phyloP scores from a whole-genome alignment of 2,888 invertebrate species.

The Hydrotaea diabolus region DNA sequence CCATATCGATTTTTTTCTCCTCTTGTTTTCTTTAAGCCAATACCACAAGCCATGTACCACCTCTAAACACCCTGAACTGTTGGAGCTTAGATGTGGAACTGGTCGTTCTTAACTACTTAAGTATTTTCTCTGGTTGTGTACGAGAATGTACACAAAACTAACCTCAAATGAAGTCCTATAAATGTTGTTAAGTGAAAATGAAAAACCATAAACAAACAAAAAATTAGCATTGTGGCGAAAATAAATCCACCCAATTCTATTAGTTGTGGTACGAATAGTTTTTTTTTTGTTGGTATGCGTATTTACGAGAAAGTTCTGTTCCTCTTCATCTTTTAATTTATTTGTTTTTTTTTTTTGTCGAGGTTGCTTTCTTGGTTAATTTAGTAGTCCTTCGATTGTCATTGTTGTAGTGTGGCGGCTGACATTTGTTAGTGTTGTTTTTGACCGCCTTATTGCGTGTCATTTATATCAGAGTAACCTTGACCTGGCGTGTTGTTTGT shows the following conservation, averaged over 20 bases:
- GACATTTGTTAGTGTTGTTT: not conserved
- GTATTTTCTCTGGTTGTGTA: not conserved
- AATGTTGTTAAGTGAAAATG: slow-evolving; percentile 13
- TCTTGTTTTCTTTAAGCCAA: slow-evolving; percentile 36
- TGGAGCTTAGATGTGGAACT: not conserved
- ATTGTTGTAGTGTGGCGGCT: not conserved
- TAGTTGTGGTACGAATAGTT: no score
- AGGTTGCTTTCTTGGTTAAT: not conserved
- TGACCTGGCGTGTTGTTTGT: slow-evolving; percentile 14
- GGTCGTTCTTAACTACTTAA: not conserved
- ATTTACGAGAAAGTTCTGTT: no score
- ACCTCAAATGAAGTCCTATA: slow-evolving; percentile 58
- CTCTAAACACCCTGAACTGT: not conserved
- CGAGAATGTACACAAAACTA: not conserved
- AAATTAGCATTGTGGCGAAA: no score
- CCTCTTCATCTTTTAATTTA: no score
- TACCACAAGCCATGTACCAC: not conserved
- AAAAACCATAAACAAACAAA: no score
- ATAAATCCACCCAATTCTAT: no score
- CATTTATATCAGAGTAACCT: slow-evolving; percentile 32
- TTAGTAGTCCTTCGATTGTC: not conserved
- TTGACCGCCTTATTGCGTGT: slow-evolving; percentile 18
- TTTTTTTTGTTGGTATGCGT: no score
- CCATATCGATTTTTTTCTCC: slow-evolving; percentile 55
- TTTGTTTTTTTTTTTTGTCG: not conserved